Conservation (phyloP, 2,888 invertebrate genomes). For the Brenthis hecate region DNA sequence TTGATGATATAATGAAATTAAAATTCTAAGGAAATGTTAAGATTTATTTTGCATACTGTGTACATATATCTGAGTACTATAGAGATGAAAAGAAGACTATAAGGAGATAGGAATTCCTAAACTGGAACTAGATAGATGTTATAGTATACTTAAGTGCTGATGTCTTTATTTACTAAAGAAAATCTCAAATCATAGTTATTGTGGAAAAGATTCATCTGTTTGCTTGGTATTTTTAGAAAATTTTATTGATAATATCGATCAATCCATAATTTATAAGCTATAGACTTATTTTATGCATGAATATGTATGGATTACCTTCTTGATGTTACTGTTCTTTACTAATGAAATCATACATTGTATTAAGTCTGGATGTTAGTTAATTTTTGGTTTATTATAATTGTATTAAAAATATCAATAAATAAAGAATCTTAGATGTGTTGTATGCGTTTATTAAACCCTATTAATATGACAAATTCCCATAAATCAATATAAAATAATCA, state of each 20-base stretch:
- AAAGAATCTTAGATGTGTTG: slow-evolving; percentile 12
- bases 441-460: slow-evolving; percentile 3
- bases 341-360: background rate
- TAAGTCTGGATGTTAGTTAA: slow-evolving; percentile 9
- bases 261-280: background rate
- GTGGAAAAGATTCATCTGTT: background rate
- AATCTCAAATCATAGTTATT: slow-evolving; percentile 5
- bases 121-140: slow-evolving; percentile 1
- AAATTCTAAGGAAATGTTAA: slow-evolving; percentile 7
- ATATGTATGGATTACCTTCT: slow-evolving; percentile 4
- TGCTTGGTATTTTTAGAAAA: slow-evolving; percentile 8
- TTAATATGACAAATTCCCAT: background rate
- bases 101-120: background rate
- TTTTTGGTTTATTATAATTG: slow-evolving; percentile 18
- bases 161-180: slow-evolving; percentile 7
- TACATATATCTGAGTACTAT: slow-evolving; percentile 1
- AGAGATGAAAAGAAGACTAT: background rate
- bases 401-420: slow-evolving; percentile 19
- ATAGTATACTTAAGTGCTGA: slow-evolving; percentile 3
- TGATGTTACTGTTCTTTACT: slow-evolving; percentile 6
- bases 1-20: slow-evolving; percentile 11
- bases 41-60: slow-evolving; percentile 19
- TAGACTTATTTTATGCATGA: background rate
- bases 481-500: background rate
- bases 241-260: background rate